Percentiles rank a stretch among this genome's conserved stretches.
phyloP scores from a whole-genome alignment of 2,797 vertebrate species.

The Sparus aurata region DNA sequence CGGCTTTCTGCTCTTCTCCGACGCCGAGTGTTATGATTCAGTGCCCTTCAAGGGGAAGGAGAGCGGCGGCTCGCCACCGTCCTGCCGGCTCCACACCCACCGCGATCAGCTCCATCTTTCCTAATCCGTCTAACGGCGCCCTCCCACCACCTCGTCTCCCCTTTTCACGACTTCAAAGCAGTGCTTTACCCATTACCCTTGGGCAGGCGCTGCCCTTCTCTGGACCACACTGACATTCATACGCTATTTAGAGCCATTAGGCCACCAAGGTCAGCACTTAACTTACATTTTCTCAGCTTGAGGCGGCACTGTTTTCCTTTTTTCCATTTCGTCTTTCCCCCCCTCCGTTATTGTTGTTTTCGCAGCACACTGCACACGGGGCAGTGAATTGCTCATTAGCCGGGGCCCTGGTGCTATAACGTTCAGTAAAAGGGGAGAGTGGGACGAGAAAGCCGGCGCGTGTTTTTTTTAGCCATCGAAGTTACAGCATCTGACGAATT shows the following conservation, averaged over 20 bases:
- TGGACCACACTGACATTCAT: conserved; percentile 74
- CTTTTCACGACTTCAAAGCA: conserved; percentile 68
- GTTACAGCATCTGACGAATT: conserved; percentile 59
- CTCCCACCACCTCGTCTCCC: conserved; percentile 25
- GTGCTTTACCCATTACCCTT: conserved; percentile 63
- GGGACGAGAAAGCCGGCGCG: conserved; percentile 32
- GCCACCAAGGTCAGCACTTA: conserved; percentile 80
- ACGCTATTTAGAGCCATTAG: conserved; percentile 80
- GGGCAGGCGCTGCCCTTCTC: conserved; percentile 70
- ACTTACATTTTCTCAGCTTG: conserved; percentile 77
- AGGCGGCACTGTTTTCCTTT: conserved; percentile 43
- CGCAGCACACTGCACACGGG: conserved; percentile 42
- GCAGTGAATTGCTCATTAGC: conserved; percentile 61
- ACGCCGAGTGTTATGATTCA: neutral
- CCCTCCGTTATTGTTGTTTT: conserved; percentile 55
- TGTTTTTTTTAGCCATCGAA: conserved; percentile 57
- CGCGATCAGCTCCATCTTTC: conserved; percentile 42
- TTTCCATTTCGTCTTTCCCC: conserved; percentile 9
- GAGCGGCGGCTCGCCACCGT: conserved; percentile 5
- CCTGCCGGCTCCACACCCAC: conserved; percentile 25
- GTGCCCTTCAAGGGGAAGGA: conserved; percentile 30
- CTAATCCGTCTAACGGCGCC: conserved; percentile 56
- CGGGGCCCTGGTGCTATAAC: conserved; percentile 36
- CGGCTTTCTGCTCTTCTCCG: conserved; percentile 10
- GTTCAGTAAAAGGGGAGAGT: conserved; percentile 29